Base-by-base conservation (phyloP, 2,888 invertebrate genomes). In the Colletes collaris region DNA sequence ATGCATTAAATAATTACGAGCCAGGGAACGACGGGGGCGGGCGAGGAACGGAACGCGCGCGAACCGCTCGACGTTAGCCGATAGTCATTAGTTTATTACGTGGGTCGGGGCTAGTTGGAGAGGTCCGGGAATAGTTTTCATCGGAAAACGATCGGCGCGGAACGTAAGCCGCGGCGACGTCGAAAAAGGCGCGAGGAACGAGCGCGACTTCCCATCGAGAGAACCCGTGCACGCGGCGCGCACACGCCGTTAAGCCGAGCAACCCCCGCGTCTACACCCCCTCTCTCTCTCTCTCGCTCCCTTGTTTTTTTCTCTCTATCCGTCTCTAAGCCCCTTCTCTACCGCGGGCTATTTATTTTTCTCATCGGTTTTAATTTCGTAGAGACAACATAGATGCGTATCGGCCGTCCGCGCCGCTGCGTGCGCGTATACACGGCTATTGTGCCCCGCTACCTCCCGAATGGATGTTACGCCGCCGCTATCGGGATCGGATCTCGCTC, bases 341-440 rank as follows among this genome's bases (percentile, higher is more conserved):
- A 73, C 76, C 67, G 27, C 73, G 66, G 67, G 82, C 87, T 90
- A 89, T 92, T 92, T 91, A 91, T 91, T 90, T 92, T 91, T 92
- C 91, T 91, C 92, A 91, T 92, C 91, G 90, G 89, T 92, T 92
- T 92, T 92, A 91, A 92, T 92, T 91, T 92, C 85, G 83, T 87
- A 89, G 88, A 91, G 90, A 91, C 91, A 92, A 90, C 88, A 86
- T 87, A 89, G 91, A 91, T 91, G 87, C 85, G 82, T 92, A 91
- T 92, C 92, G 87, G 74, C 60, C 81, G 76, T 69, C 81, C 73
- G 73, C 77, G 50, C 65, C 27, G 62, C 60, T 52, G 68, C 64
- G 67, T 65, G 59, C 78, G 50, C 59, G 59, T 71, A 69, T 83
- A 82, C 77, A 67, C 79, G 75, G 86, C 86, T 71, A 86, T 86